phyloP scores from a whole-genome alignment of 2,113 vertebrate species.

The Ptyas mucosa region DNA sequence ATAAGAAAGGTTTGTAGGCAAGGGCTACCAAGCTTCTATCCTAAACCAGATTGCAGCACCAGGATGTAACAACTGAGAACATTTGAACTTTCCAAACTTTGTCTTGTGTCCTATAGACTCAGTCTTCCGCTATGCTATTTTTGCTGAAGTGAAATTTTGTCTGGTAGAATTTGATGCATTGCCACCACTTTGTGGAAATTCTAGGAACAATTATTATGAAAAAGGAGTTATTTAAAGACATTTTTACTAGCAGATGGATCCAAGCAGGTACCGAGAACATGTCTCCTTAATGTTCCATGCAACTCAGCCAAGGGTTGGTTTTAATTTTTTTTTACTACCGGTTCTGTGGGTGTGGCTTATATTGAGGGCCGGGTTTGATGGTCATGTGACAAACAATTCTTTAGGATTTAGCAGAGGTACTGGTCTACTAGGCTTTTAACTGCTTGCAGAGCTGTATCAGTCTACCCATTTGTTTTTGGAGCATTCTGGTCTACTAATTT shows the following conservation, averaged over 20 bases:
- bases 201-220: neutral
- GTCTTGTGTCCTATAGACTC: neutral
- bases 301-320: neutral
- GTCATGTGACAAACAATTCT: no score
- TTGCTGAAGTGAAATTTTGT: neutral
- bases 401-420: no score
- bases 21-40: neutral
- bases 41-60: neutral
- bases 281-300: neutral
- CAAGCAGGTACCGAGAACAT: neutral
- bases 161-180: neutral
- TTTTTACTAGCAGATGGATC: neutral
- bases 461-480: no score
- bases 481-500: no score
- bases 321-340: no score
- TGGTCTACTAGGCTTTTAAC: no score
- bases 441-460: no score
- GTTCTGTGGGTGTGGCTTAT: no score
- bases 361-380: no score
- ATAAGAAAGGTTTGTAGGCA: neutral
- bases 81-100: neutral
- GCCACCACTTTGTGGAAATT: neutral
- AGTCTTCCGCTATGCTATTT: neutral
- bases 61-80: neutral
- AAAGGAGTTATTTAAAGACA: neutral